Percentiles rank a stretch among this genome's conserved stretches.
Conservation (phyloP, 2,797 vertebrate genomes). For the Cynopterus sphinx region DNA sequence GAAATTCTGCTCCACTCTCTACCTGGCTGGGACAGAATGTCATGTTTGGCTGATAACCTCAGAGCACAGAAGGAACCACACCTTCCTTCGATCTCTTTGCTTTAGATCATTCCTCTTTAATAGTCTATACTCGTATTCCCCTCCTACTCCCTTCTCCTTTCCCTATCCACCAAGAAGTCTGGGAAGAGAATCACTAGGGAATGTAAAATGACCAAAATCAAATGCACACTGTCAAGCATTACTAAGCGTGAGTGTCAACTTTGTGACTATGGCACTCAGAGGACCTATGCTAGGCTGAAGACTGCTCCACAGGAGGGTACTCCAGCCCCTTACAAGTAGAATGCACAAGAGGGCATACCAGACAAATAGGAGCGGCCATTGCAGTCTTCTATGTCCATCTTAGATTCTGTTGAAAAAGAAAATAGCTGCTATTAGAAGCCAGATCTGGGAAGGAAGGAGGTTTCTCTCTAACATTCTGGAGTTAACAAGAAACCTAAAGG, state of each 20-base stretch:
- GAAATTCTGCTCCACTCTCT: not conserved
- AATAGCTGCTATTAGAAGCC: conserved; percentile 65
- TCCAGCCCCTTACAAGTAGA: not conserved
- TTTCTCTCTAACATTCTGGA: conserved; percentile 24
- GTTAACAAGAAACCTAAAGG: conserved; percentile 31
- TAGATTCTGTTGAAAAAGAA: conserved; percentile 87
- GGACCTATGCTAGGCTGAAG: not conserved
- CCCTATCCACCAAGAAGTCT: not conserved
- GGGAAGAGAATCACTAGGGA: conserved; percentile 24
- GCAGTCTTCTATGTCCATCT: conserved; percentile 96
- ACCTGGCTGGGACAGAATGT: not conserved
- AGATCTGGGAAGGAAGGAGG: conserved; percentile 11
- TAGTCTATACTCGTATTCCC: not conserved
- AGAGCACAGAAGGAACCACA: not conserved
- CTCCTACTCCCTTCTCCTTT: not conserved
- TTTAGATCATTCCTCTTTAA: not conserved
- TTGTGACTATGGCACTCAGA: not conserved
- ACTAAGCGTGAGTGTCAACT: not conserved
- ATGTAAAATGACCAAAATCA: not conserved
- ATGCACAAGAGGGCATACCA: conserved; percentile 85
- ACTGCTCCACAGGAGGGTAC: not conserved
- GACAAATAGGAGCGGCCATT: conserved; percentile 93
- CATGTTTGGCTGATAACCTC: not conserved
- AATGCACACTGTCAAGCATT: not conserved
- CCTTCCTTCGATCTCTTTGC: not conserved